Percentiles rank a stretch among this genome's conserved stretches.
phyloP scores from a whole-genome alignment of 2,797 vertebrate species.

The Eulemur rubriventer region DNA sequence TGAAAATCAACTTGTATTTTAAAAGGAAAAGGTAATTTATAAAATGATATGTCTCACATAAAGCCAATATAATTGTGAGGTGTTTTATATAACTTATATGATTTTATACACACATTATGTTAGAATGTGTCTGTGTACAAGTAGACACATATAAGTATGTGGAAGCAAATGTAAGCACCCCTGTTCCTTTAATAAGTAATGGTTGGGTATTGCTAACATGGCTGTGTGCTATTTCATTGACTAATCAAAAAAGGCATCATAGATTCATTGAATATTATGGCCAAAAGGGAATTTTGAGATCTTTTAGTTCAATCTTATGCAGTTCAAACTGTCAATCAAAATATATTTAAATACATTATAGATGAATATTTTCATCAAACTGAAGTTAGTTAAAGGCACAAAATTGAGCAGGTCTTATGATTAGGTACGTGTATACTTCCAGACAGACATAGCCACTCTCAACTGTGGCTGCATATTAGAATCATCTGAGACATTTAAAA shows the following conservation, averaged over 20 bases:
- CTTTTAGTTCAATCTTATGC: slow-evolving; percentile 10
- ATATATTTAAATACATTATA: slow-evolving; percentile 52
- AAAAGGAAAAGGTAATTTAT: slow-evolving; percentile 22
- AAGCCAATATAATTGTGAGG: not conserved
- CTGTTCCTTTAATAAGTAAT: not conserved
- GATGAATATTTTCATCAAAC: slow-evolving; percentile 43
- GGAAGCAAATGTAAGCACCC: not conserved
- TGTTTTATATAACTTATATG: not conserved
- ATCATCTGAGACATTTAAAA: not conserved
- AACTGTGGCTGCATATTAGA: not conserved
- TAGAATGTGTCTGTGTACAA: not conserved
- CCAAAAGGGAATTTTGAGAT: slow-evolving; percentile 40
- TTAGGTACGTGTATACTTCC: not conserved
- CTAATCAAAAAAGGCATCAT: not conserved
- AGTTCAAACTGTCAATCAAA: slow-evolving; percentile 61
- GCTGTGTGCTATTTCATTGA: not conserved
- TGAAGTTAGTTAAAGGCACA: not conserved
- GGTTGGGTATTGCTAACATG: not conserved
- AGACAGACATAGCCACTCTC: slow-evolving; percentile 36
- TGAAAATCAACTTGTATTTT: slow-evolving; percentile 24
- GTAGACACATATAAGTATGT: not conserved
- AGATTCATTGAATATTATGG: not conserved
- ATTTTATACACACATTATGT: not conserved
- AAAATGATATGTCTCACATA: not conserved
- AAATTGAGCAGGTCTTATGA: not conserved